Conservation (phyloP, 2,888 invertebrate genomes). For the Eupithecia exiguata region DNA sequence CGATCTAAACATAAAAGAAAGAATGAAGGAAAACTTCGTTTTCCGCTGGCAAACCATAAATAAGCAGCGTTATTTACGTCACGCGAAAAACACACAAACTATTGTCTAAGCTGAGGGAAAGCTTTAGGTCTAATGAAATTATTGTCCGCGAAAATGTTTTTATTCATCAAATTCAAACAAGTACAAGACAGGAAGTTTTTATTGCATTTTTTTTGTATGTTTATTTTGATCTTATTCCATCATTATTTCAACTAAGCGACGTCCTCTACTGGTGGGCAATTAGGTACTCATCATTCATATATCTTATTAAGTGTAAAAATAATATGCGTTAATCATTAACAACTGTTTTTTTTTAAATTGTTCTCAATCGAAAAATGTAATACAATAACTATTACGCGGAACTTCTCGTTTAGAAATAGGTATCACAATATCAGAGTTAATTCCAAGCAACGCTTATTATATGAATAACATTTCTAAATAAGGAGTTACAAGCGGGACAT, state of each 20-base stretch:
- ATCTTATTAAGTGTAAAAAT: no score
- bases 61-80: conserved; percentile 44
- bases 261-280: no score
- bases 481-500: conserved; percentile 23
- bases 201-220: neutral
- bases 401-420: neutral
- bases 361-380: no score
- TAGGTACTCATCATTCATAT: no score
- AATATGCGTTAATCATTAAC: no score
- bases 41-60: conserved; percentile 46
- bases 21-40: conserved; percentile 41
- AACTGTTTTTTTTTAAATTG: no score
- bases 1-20: conserved; percentile 34
- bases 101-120: conserved; percentile 44
- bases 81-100: conserved; percentile 44
- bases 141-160: conserved; percentile 12
- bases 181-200: neutral
- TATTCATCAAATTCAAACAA: neutral
- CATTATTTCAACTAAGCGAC: neutral
- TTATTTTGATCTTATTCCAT: no score
- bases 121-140: conserved; percentile 32
- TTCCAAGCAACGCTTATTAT: neutral
- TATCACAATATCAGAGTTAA: conserved; percentile 2
- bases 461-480: conserved; percentile 11
- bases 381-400: no score